Base-by-base conservation (phyloP, 2,113 vertebrate genomes). In the Hippocampus guttulatus region DNA sequence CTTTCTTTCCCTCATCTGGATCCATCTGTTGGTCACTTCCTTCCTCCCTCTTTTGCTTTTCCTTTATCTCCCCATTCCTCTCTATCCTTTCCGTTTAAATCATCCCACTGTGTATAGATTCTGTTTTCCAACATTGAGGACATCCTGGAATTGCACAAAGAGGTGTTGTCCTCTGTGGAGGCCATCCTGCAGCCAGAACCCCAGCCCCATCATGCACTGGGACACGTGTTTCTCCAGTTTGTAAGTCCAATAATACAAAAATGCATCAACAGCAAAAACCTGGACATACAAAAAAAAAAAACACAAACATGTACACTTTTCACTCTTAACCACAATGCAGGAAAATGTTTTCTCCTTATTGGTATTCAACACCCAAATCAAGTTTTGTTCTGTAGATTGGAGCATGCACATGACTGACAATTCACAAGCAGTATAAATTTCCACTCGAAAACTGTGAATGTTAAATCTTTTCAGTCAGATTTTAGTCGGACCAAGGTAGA, bases 41-140 rank as follows among this genome's bases (percentile, higher is more conserved):
- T 71, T 77, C 72, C 73, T 77, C 45, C 3, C 65, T 71, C 45
- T 61, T 73, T 72, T 79, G 63, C 64, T 64, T 71, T 47, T 66
- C 63, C 45, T 69, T 79, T 74, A 68, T 68, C 21, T 66, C 57
- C 64, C 52, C 41, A 5, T 65, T 65, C 57, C 65, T 30, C 55
- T 74, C 75, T 63, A 54, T 78, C 72, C 68, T 69, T 47, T 63
- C 58, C 40, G 66, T 80, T 75, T 73, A 78, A 38, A 18, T 57
- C 71, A 79, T 70, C 14, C 70, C 38, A 45, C 61, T 84, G 51
- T 79, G 49, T 80, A 64, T 88, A 99, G 97, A 90, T 98, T 86
- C 92, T 99, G 80, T 99, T 99, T 93, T 99, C 96, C 51, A 99
- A 99, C 86, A 96, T 99, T 0, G 97, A 98, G 90, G 95, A 95